Base-by-base conservation (phyloP, 2,888 invertebrate genomes). In the Noctua janthina region DNA sequence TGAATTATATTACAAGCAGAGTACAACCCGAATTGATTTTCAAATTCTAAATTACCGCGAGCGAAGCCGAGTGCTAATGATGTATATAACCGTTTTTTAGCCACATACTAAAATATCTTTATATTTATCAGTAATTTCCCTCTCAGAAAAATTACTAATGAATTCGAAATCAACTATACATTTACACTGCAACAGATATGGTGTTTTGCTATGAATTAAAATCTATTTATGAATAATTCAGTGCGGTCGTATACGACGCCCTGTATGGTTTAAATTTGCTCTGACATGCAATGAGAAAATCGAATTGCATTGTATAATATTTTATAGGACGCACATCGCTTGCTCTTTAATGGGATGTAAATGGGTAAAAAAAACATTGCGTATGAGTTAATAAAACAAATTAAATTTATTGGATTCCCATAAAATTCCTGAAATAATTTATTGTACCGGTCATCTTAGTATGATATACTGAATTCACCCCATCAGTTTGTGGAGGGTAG, bases 161-260 rank as follows among this genome's bases (percentile, higher is more conserved):
- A 43, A 23, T 67, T n/a, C 3, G 46, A 46, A 46, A n/a, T 15
- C 46, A n/a, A n/a, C 23, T 39, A 13, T 23, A 66, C 46, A 46
- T 15, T 68, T 68, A n/a, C n/a, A 23, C 15, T 67, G 62, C 35
- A 35, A 67, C 59, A 51, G 17, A 68, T 46, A 67, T 49, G 20
- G 59, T 67, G 39, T 71, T 67, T 59, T 46, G 67, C 67, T 54
- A 77, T 78, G 39, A 78, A 83, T 68, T 82, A n/a, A 62, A 83
- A 83, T 77, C 7, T 59, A 59, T 59, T 20, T 83, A 59, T 82
- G 71, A 82, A 82, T 82, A 68, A 82, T 83, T 83, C 82, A 77
- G 59, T 54, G n/a, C 2, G 4, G 2, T 72, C 39, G 54, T 62
- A 67, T 71, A 71, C 77, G 49, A 23, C 29, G 67, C 78, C 39